Evolutionary conservation across 2,113 vertebrate species (phyloP).

Genomic region (Camarhynchus parvulus): DNA sequence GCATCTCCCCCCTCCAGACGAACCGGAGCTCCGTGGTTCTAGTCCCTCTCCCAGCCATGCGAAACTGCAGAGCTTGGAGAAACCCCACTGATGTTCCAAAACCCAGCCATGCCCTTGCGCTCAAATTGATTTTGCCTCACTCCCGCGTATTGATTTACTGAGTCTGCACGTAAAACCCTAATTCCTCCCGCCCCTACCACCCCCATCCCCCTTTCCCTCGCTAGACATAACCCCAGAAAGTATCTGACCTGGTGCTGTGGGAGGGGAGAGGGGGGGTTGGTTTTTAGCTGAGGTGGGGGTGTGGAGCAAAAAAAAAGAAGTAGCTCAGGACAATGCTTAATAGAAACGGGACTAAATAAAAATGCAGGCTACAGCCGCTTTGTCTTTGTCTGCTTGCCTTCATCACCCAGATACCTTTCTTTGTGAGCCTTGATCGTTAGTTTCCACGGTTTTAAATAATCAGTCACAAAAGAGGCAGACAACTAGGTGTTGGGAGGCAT

Average conservation of each 20-base stretch:
- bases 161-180: constrained; percentile 51
- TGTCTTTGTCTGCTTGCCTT: constrained; percentile 70
- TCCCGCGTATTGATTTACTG: constrained; percentile 66
- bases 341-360: constrained; percentile 61
- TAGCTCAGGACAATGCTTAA: constrained; percentile 54
- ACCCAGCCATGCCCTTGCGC: constrained; percentile 71
- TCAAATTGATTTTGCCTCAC: constrained; percentile 73
- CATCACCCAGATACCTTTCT: constrained; percentile 76
- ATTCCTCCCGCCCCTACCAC: not conserved
- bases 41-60: constrained; percentile 56
- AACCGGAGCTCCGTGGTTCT: constrained; percentile 68
- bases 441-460: constrained; percentile 67
- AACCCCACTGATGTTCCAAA: constrained; percentile 59
- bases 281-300: not conserved
- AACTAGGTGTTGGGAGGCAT: constrained; percentile 57
- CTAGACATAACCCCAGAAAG: constrained; percentile 62
- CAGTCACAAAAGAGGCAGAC: constrained; percentile 66
- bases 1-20: constrained; percentile 44
- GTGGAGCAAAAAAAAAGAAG: constrained; percentile 35
- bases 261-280: too few relatives aligned
- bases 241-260: constrained; percentile 34
- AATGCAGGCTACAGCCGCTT: constrained; percentile 70
- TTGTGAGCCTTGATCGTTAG: constrained; percentile 73
- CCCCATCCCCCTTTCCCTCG: not conserved
- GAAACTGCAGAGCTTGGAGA: constrained; percentile 56